These are phyloP conservation scores for Bathynomus jamesi DNA, from an alignment of 1,140 invertebrate genomes.

Conservation along the genomic window DNA sequence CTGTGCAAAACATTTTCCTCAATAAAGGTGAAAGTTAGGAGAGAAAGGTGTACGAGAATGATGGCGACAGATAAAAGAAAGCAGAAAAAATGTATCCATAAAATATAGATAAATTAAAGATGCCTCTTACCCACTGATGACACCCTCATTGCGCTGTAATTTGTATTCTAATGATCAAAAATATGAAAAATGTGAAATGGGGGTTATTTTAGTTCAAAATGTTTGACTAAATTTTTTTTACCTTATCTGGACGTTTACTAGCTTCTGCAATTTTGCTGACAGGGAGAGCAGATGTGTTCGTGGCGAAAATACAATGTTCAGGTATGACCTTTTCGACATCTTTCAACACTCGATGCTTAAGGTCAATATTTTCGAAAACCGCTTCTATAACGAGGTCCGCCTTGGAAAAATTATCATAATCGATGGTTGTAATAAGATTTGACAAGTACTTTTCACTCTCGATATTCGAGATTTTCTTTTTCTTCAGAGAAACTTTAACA, in stretches of 20 bases:
- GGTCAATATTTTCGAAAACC: conserved; percentile 92
- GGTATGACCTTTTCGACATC: conserved; percentile 84
- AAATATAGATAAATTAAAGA: too few relatives aligned
- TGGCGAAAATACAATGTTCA: conserved; percentile 87
- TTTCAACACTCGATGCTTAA: conserved; percentile 96
- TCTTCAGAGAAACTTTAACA: conserved; percentile 67
- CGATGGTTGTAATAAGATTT: conserved; percentile 68
- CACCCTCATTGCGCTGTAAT: too few relatives aligned
- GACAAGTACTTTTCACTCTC: conserved; percentile 72
- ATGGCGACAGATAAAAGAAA: too few relatives aligned
- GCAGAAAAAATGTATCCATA: too few relatives aligned
- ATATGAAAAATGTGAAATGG: too few relatives aligned
- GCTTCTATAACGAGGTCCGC: conserved; percentile 96
- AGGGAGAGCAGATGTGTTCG: conserved; percentile 96
- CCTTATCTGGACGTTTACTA: conserved; percentile 80
- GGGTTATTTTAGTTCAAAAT: too few relatives aligned
- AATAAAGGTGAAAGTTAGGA: too few relatives aligned
- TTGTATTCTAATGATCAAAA: too few relatives aligned
- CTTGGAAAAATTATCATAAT: conserved; percentile 78
- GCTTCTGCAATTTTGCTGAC: conserved; percentile 90
- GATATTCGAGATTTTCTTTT: conserved; percentile 64
- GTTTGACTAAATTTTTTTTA: too few relatives aligned
- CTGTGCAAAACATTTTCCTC: too few relatives aligned
- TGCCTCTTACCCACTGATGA: too few relatives aligned
- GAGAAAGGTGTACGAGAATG: too few relatives aligned